Base-by-base conservation (phyloP, 2,888 invertebrate species). In the Fragum whitleyi region DNA sequence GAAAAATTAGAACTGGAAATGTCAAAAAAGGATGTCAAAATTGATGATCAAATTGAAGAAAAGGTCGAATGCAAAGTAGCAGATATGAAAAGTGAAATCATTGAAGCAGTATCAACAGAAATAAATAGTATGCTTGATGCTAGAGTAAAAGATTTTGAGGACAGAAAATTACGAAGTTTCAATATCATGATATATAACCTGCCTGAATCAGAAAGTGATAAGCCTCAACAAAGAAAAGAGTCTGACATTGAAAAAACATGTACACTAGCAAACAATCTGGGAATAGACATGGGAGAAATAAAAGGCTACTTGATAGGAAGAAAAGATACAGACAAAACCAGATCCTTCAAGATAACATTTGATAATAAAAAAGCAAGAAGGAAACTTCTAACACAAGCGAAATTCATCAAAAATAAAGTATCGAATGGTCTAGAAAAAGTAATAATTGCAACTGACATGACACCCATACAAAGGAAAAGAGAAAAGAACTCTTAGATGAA, bases 321-420 rank as follows among this genome's bases (percentile, higher is more conserved):
- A 57, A 57, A 23, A 57, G 14, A 57, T 21, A 23, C 11, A 23
- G 23, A 23, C 2, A 57, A 26, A 23, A 57, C 3, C 26, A n/a
- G 57, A 23, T n/a, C 57, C 7, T 57, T 26, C 23, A 57, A 57
- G 14, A 21, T 57, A 6, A 57, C 26, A 26, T 2, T 57, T 26
- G 57, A 57, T 23, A 57, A 23, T 57, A 57, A 57, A 57, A 57
- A 57, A 57, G 5, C 3, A 53, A 53, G 53, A 53, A 53, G 53
- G n/a, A 21, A 53, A 5, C 9, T 53, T 14, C n/a, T 53, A 53
- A 6, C 7, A 7, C 19, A 53, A 19, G 53, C 53, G 6, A 53
- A 57, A 57, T 14, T 23, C 11, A 57, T 57, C 26, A 57, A 57
- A 57, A 23, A 23, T n/a, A 57, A 57, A 14, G 57, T 23, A 21